These are phyloP conservation scores for Diplolepis rosae DNA, from an alignment of 2,888 invertebrate species.

Conservation along the genomic window DNA sequence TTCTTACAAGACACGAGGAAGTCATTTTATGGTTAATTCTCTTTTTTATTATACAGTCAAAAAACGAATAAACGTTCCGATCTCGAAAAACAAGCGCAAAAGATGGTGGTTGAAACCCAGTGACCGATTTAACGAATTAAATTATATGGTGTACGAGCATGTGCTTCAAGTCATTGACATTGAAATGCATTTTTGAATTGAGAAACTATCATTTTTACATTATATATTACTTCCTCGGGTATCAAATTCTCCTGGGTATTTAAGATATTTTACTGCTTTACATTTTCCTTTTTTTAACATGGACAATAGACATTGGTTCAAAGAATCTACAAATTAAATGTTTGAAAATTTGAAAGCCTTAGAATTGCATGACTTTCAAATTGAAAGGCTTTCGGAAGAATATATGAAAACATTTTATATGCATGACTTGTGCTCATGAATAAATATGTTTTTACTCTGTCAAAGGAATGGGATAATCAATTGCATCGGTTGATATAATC, in stretches of 20 bases:
- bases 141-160: conserved; percentile 23
- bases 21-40: conserved; percentile 16
- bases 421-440: no score
- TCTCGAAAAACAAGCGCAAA: conserved; percentile 6
- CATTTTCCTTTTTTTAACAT: background rate
- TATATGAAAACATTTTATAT: no score
- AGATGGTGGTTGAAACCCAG: conserved; percentile 14
- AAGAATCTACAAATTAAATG: background rate
- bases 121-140: conserved; percentile 13
- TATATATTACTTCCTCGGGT: background rate
- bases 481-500: background rate
- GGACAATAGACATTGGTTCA: background rate
- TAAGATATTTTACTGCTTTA: background rate
- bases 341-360: background rate
- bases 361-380: background rate
- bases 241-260: background rate
- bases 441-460: no score
- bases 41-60: conserved; percentile 23
- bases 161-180: background rate
- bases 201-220: conserved; percentile 20
- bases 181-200: background rate
- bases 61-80: conserved; percentile 27
- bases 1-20: conserved; percentile 15
- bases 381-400: background rate
- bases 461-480: background rate